Percentiles rank a stretch among this genome's conserved stretches.
Conservation (phyloP, 2,797 vertebrate species). For the Bovichtus diacanthus region DNA sequence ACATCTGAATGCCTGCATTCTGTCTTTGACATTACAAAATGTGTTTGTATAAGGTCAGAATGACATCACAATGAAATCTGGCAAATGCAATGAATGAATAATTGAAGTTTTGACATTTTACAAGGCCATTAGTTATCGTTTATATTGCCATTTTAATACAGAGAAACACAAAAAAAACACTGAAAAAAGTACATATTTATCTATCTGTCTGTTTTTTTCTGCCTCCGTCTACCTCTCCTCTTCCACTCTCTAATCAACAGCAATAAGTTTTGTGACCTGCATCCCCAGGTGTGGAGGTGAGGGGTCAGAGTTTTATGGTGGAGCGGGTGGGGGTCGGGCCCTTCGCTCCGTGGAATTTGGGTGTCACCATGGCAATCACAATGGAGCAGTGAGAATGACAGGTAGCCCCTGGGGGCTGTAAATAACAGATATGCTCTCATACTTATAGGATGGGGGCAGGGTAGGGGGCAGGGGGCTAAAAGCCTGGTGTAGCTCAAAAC, state of each 20-base stretch:
- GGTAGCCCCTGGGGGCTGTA: constrained; percentile 81
- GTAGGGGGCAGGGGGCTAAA: constrained; percentile 38
- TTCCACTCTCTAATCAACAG: constrained; percentile 44
- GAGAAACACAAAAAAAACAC: background rate
- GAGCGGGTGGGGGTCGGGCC: constrained; percentile 74
- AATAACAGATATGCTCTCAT: constrained; percentile 79
- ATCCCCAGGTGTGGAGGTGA: constrained; percentile 83
- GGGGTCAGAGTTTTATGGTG: constrained; percentile 75
- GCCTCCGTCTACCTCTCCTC: constrained; percentile 4
- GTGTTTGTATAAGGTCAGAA: background rate
- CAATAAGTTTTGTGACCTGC: constrained; percentile 64
- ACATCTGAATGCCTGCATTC: background rate
- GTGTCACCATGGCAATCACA: constrained; percentile 80
- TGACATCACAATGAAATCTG: background rate
- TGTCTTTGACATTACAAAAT: background rate
- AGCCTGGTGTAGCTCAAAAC: constrained; percentile 77
- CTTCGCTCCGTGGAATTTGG: constrained; percentile 77
- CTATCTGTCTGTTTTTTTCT: background rate
- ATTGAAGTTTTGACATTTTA: background rate
- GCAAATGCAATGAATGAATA: background rate
- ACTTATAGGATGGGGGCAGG: constrained; percentile 35
- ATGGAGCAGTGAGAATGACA: constrained; percentile 77
- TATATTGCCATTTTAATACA: too few relatives aligned
- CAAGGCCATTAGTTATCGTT: background rate
- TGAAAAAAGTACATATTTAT: background rate